Conservation (phyloP, 37 sponge, comb jelly and placozoan genomes). For the Haliclona indistincta region DNA sequence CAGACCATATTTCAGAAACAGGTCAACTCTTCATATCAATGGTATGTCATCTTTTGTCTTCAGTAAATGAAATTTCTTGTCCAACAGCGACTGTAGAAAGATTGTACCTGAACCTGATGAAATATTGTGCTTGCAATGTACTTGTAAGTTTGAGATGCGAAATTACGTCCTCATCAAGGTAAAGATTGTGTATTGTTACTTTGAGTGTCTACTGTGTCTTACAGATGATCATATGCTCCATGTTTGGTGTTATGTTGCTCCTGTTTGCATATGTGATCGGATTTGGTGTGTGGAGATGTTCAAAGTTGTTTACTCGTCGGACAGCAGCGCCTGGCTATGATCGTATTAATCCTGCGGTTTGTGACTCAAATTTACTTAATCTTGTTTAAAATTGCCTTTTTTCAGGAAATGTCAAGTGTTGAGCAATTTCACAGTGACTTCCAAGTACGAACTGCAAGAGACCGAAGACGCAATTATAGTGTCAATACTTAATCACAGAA, state of each 20-base stretch:
- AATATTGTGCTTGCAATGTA: not conserved
- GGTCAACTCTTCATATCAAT: slow-evolving; percentile 45
- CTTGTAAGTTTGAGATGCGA: slow-evolving; percentile 12
- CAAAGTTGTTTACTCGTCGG: too few species aligned
- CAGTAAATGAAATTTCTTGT: not conserved
- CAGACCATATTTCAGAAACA: slow-evolving; percentile 44
- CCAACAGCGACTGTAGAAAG: not conserved
- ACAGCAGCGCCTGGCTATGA: too few species aligned
- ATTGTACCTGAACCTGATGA: slow-evolving; percentile 9
- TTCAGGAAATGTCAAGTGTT: too few species aligned
- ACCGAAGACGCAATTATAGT: too few species aligned
- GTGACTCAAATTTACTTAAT: too few species aligned
- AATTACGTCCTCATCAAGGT: slow-evolving; percentile 6
- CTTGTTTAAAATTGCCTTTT: too few species aligned
- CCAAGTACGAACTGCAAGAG: too few species aligned
- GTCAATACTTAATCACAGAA: too few species aligned
- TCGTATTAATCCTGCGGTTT: too few species aligned
- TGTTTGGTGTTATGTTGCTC: not conserved
- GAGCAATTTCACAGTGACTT: too few species aligned
- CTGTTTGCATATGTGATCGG: slow-evolving; percentile 23
- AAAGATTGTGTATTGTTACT: not conserved
- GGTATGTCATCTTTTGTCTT: slow-evolving; percentile 20
- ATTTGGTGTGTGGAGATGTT: too few species aligned
- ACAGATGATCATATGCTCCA: not conserved
- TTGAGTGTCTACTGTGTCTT: not conserved